Conservation (phyloP, 30 jellyfish, hydroid and myxozoan species). For the Chrysaora quinquecirrha region DNA sequence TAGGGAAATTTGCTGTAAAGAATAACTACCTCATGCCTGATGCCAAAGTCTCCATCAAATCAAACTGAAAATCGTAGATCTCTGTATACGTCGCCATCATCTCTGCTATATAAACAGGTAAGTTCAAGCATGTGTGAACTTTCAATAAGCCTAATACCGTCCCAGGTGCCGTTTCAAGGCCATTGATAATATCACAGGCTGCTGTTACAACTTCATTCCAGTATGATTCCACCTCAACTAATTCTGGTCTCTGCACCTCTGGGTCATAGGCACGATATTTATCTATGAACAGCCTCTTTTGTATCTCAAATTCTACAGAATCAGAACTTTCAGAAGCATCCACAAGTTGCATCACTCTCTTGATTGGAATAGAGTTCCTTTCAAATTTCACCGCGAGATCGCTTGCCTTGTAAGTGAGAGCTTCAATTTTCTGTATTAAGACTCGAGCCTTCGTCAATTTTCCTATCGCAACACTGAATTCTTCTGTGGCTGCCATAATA, state of each 20-base stretch:
- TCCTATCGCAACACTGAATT: background rate
- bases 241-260: constrained; percentile 51
- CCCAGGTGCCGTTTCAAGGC: constrained; percentile 32
- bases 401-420: constrained; percentile 21
- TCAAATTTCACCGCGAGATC: constrained; percentile 32
- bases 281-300: constrained; percentile 8
- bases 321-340: constrained; percentile 20
- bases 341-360: constrained; percentile 23
- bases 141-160: background rate
- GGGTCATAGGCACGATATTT: constrained; percentile 44
- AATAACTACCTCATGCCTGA: constrained; percentile 8
- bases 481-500: constrained; percentile 26
- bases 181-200: constrained; percentile 48
- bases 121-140: constrained; percentile 19
- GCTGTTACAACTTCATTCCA: constrained; percentile 47
- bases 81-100: constrained; percentile 50
- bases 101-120: constrained; percentile 23
- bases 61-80: constrained; percentile 55
- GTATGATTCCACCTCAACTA: constrained; percentile 18
- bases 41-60: constrained; percentile 54
- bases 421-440: background rate
- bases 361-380: constrained; percentile 2
- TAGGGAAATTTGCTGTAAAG: background rate
- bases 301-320: constrained; percentile 18
- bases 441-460: background rate